A percentile compares a stretch with the other conserved stretches of the same genome.
Evolutionary conservation across 2,797 vertebrate species (phyloP).

Genomic region (Antrozous pallidus): DNA sequence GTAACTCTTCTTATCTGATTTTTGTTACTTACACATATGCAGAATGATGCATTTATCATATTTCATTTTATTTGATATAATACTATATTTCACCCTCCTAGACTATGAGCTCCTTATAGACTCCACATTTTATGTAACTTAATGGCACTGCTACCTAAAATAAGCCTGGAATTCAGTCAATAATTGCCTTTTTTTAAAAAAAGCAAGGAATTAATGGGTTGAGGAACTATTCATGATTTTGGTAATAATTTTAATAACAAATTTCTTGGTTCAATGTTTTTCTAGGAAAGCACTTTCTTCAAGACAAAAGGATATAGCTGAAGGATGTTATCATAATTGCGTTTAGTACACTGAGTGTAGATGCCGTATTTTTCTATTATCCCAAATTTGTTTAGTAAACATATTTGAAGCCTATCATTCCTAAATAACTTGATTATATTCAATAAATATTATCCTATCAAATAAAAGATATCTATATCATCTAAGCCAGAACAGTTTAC

Average conservation of each 20-base stretch:
- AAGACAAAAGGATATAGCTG: neutral
- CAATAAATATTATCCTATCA: neutral
- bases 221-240: neutral
- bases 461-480: neutral
- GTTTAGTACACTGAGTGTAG: neutral
- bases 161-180: neutral
- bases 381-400: neutral
- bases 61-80: neutral
- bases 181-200: neutral
- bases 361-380: neutral
- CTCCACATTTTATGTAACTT: neutral
- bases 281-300: neutral
- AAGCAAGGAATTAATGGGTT: neutral
- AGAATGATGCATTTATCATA: neutral
- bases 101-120: neutral
- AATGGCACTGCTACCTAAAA: neutral
- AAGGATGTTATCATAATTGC: neutral
- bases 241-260: neutral
- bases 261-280: neutral
- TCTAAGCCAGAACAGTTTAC: neutral
- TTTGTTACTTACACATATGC: neutral
- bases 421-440: neutral
- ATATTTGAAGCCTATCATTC: neutral
- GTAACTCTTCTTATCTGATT: neutral
- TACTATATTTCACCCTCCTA: neutral